These are phyloP conservation scores for Strongylocentrotus purpuratus DNA, from an alignment of 35 echinoderm and acorn worm species.

Conservation along the genomic window DNA sequence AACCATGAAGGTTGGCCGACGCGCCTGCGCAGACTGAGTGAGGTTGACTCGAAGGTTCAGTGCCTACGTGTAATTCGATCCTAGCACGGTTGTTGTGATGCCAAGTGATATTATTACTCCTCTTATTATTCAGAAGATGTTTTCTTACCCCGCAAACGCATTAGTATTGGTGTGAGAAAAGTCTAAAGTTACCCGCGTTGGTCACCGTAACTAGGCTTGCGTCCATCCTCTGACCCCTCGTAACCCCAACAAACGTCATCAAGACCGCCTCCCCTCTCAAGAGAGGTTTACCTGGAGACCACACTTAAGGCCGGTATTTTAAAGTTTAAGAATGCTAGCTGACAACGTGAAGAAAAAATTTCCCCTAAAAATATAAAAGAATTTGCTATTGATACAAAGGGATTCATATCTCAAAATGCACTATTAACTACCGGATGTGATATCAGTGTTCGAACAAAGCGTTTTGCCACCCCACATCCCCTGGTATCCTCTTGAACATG, in stretches of 20 bases:
- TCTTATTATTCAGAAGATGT: not conserved
- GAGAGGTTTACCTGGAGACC: no score
- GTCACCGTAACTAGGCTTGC: not conserved
- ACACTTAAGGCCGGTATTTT: no score
- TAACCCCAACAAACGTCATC: not conserved
- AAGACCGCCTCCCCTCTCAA: no score
- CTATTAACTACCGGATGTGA: no score
- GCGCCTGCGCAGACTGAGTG: not conserved
- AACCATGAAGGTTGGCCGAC: not conserved
- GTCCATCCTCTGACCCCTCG: not conserved
- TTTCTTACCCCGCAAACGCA: not conserved
- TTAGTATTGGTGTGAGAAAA: not conserved
- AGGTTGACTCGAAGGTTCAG: not conserved
- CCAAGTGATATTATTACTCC: not conserved
- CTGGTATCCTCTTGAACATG: no score
- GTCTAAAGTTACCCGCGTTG: not conserved
- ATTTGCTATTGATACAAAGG: no score
- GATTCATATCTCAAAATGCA: no score
- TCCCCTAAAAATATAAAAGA: no score
- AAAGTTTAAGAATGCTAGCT: no score
- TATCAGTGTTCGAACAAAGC: no score
- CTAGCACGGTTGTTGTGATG: not conserved
- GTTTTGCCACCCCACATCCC: no score
- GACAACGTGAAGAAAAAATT: no score
- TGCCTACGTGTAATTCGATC: not conserved